phyloP scores from a whole-genome alignment of 2,113 vertebrate species.

The Gyps fulvus region DNA sequence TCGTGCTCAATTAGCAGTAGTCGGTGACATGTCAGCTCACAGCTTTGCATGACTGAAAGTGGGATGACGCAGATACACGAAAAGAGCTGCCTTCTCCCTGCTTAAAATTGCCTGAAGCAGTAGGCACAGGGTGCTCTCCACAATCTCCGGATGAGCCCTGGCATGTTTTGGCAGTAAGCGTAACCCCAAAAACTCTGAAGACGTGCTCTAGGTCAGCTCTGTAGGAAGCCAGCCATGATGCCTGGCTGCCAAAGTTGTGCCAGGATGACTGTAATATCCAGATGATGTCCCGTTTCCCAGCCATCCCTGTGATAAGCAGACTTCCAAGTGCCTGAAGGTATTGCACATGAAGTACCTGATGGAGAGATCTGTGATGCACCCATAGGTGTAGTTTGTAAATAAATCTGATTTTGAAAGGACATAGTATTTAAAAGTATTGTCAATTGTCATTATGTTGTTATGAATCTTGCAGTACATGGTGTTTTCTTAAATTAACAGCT shows the following conservation, averaged over 20 bases:
- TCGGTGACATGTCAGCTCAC: neutral
- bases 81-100: neutral
- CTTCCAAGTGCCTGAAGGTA: neutral
- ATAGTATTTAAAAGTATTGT: neutral
- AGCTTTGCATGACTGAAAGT: neutral
- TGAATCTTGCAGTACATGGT: neutral
- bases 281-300: neutral
- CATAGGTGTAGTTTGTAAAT: neutral
- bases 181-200: neutral
- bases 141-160: accelerated
- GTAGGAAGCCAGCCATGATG: neutral
- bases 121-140: neutral
- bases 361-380: neutral
- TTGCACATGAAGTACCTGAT: neutral
- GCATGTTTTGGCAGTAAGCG: neutral
- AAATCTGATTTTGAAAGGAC: neutral
- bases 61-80: neutral
- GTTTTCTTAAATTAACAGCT: neutral
- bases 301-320: neutral
- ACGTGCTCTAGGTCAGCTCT: accelerated
- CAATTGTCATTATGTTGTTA: neutral
- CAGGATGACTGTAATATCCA: neutral
- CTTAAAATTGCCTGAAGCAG: neutral
- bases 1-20: neutral
- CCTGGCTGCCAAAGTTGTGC: neutral